Evolutionary conservation across 2,797 vertebrate genomes (phyloP).

Genomic region (Anableps anableps): DNA sequence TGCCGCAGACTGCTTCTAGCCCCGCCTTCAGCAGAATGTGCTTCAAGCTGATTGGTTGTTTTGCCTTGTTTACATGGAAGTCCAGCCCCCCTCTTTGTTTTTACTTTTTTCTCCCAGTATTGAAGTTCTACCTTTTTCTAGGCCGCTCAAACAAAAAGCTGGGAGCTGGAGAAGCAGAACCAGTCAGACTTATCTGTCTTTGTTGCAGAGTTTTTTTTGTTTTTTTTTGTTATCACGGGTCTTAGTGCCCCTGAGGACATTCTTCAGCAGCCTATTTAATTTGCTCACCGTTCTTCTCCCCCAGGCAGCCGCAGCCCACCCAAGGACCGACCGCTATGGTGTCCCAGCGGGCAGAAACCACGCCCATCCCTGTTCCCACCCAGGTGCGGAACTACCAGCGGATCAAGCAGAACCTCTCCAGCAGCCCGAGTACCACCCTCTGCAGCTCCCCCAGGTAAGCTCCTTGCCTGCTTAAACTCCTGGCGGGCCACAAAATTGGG

Average conservation of each 20-base stretch:
- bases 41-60: constrained; percentile 66
- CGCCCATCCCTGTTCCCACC: constrained; percentile 94
- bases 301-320: constrained; percentile 74
- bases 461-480: not conserved
- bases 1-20: constrained; percentile 35
- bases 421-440: constrained; percentile 86
- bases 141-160: constrained; percentile 49
- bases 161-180: not conserved
- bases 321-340: constrained; percentile 80
- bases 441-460: constrained; percentile 92
- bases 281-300: constrained; percentile 30
- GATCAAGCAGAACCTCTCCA: constrained; percentile 95
- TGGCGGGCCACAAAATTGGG: not conserved
- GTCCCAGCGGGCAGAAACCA: constrained; percentile 90
- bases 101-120: constrained; percentile 20
- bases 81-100: constrained; percentile 42
- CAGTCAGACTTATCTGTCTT: not conserved
- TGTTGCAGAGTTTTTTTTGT: not conserved
- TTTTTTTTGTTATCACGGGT: constrained; percentile 25
- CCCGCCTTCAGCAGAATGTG: constrained; percentile 32
- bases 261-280: constrained; percentile 22
- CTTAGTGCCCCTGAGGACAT: constrained; percentile 38
- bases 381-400: constrained; percentile 97
- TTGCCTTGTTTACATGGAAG: constrained; percentile 71
- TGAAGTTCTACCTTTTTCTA: constrained; percentile 26